Percentiles rank a stretch among this genome's conserved stretches.
Evolutionary conservation across 2,113 vertebrate species (phyloP).

Genomic region (Rutilus rutilus): DNA sequence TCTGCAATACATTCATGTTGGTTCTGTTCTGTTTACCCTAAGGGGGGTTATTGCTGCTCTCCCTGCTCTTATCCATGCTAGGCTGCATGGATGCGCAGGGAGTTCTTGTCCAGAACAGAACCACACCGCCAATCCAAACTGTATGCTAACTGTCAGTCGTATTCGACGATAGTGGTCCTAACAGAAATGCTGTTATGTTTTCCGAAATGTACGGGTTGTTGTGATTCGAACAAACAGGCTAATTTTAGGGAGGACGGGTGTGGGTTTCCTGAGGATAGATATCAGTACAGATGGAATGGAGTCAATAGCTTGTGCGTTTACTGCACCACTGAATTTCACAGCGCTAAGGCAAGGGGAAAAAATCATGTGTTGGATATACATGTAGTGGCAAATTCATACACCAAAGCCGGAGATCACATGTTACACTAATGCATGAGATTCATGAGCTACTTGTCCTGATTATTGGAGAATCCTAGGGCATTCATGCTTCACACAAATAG

Average conservation of each 20-base stretch:
- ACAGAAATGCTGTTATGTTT: neutral
- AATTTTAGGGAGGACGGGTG: constrained; percentile 26
- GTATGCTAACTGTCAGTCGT: too few relatives aligned
- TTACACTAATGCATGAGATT: constrained; percentile 15
- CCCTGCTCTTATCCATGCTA: too few relatives aligned
- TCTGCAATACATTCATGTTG: too few relatives aligned
- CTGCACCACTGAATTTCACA: neutral
- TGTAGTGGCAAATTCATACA: neutral
- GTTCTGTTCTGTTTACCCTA: too few relatives aligned
- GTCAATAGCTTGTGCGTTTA: neutral
- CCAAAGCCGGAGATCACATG: neutral
- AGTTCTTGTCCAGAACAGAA: too few relatives aligned
- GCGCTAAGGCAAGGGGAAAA: neutral
- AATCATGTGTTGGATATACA: neutral
- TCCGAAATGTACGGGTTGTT: neutral
- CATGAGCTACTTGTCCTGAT: constrained; percentile 6
- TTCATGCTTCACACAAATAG: constrained; percentile 18
- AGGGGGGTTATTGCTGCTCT: too few relatives aligned
- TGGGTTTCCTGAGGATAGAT: constrained; percentile 32
- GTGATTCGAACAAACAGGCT: constrained; percentile 8
- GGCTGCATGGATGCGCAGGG: too few relatives aligned
- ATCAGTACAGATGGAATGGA: neutral
- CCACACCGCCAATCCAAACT: too few relatives aligned
- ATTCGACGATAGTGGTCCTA: too few relatives aligned
- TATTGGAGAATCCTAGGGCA: neutral